Conservation (phyloP, 1,140 invertebrate genomes). For the Calephelis virginiensis region DNA sequence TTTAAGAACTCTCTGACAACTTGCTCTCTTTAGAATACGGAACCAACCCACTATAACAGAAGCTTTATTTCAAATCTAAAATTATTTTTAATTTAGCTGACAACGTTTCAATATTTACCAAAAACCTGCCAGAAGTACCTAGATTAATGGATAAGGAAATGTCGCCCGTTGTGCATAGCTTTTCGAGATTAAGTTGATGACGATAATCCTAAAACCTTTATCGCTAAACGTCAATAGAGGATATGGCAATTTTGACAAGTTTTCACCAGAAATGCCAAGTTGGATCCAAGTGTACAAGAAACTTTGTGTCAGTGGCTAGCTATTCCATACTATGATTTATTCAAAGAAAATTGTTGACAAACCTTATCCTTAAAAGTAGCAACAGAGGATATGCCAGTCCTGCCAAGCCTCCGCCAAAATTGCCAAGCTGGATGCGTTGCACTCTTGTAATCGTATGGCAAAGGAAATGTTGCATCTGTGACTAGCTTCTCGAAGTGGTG, state of each 20-base stretch:
- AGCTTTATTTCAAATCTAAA: too few relatives aligned
- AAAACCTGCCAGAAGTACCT: too few relatives aligned
- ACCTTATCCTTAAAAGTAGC: constrained; percentile 63
- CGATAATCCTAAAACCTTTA: constrained; percentile 35
- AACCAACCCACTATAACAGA: too few relatives aligned
- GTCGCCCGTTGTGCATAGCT: too few relatives aligned
- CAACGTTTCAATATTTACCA: too few relatives aligned
- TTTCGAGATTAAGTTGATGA: neutral
- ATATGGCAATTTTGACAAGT: constrained; percentile 51
- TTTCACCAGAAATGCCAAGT: constrained; percentile 63
- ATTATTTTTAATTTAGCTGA: too few relatives aligned
- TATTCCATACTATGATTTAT: constrained; percentile 36
- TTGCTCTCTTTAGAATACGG: too few relatives aligned
- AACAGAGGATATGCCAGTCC: constrained; percentile 52
- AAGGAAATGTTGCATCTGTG: constrained; percentile 42
- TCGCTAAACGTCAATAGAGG: constrained; percentile 59
- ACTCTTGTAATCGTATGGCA: constrained; percentile 58
- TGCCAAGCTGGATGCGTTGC: constrained; percentile 63
- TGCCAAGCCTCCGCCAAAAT: constrained; percentile 57
- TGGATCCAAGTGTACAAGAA: constrained; percentile 52
- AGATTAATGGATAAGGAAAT: too few relatives aligned
- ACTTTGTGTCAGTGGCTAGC: constrained; percentile 45
- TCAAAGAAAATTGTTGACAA: neutral
- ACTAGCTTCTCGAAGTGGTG: constrained; percentile 65
- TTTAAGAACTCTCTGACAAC: too few relatives aligned